A percentile compares a stretch with the other conserved stretches of the same genome.
Conservation (phyloP, 53 echinoderm and acorn worm genomes). For the Patiria pectinifera region DNA sequence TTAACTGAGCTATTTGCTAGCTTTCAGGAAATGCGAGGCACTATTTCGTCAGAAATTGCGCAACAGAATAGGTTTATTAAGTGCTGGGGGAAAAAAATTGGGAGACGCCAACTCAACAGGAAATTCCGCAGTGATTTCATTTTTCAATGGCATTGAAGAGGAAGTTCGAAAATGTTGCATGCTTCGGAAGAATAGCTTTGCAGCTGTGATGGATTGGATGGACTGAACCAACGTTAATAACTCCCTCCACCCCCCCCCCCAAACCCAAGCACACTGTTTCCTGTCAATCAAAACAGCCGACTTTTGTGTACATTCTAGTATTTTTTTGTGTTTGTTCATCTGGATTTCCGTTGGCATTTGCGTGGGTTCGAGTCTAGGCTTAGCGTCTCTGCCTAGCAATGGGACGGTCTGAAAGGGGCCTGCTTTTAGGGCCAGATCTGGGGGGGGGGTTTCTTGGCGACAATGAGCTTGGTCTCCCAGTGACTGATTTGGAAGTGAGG, state of each 20-base stretch:
- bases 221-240: not conserved
- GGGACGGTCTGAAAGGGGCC: too few relatives aligned
- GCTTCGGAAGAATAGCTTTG: not conserved
- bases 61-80: not conserved
- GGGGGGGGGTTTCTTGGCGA: not conserved
- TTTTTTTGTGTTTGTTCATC: not conserved
- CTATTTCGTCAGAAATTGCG: not conserved
- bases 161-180: too few relatives aligned
- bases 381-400: not conserved
- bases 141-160: not conserved
- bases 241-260: not conserved
- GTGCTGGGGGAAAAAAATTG: not conserved
- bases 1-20: not conserved
- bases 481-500: not conserved
- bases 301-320: not conserved
- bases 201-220: not conserved
- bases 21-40: not conserved
- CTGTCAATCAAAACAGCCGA: not conserved
- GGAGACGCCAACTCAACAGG: not conserved
- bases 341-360: not conserved
- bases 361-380: conserved; percentile 12
- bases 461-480: not conserved
- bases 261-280: not conserved
- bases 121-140: not conserved
- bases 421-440: not conserved